A percentile compares a stretch with the other conserved stretches of the same genome.
Evolutionary conservation across 2,888 invertebrate species (phyloP).

Genomic region (Deilephila elpenor): DNA sequence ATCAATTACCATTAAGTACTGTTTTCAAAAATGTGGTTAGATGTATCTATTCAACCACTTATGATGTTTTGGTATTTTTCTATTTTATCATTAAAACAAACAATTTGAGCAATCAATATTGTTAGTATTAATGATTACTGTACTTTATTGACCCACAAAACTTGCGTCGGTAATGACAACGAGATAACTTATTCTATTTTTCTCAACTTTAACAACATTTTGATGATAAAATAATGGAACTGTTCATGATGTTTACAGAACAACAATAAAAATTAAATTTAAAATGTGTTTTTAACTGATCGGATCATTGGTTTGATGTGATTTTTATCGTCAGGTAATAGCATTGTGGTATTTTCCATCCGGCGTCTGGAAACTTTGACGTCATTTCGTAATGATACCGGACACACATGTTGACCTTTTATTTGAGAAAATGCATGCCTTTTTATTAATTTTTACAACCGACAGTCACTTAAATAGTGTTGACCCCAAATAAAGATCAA

Average conservation of each 20-base stretch:
- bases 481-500: no score
- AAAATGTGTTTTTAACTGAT: constrained; percentile 16
- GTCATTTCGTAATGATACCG: constrained; percentile 33
- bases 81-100: background rate
- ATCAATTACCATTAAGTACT: no score
- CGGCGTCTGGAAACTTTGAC: constrained; percentile 33
- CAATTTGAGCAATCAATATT: constrained; percentile 9
- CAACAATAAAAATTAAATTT: constrained; percentile 10
- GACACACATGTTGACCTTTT: background rate
- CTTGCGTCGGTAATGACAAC: background rate
- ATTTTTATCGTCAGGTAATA: constrained; percentile 23
- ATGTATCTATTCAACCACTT: no score
- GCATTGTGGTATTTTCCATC: constrained; percentile 38
- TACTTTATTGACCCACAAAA: constrained; percentile 24
- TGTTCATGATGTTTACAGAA: constrained; percentile 29
- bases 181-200: constrained; percentile 17
- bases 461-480: no score
- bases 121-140: background rate
- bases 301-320: background rate
- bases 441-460: background rate
- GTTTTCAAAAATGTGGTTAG: no score
- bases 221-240: constrained; percentile 6
- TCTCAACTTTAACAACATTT: constrained; percentile 1
- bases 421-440: background rate
- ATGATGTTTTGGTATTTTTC: background rate